These are phyloP conservation scores for Spodoptera exigua DNA, from an alignment of 2,888 invertebrate species.

Conservation along the genomic window DNA sequence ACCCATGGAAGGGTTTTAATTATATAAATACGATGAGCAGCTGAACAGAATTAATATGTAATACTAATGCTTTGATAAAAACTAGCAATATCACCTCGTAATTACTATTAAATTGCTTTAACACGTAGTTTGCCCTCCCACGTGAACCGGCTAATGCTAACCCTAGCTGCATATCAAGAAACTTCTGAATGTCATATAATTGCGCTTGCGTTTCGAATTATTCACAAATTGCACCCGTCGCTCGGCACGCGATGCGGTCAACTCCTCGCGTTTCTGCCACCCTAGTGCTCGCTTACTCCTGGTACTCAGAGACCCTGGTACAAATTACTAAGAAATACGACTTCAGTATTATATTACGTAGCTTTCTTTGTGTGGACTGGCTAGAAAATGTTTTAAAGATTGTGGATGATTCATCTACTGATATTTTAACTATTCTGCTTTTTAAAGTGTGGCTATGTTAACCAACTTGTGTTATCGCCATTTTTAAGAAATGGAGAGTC, in stretches of 20 bases:
- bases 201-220: slow-evolving; percentile 54
- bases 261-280: slow-evolving; percentile 51
- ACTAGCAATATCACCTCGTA: slow-evolving; percentile 13
- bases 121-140: slow-evolving; percentile 50
- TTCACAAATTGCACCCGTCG: slow-evolving; percentile 57
- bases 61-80: slow-evolving; percentile 33
- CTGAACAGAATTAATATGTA: slow-evolving; percentile 25
- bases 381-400: too few species aligned
- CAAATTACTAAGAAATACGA: slow-evolving; percentile 19
- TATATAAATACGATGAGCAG: slow-evolving; percentile 9
- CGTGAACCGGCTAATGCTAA: slow-evolving; percentile 22
- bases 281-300: slow-evolving; percentile 50
- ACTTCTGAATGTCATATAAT: slow-evolving; percentile 60
- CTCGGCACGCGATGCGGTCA: slow-evolving; percentile 64
- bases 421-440: not conserved
- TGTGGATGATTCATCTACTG: too few species aligned
- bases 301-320: slow-evolving; percentile 39
- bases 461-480: too few species aligned
- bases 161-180: slow-evolving; percentile 37
- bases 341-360: not conserved
- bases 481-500: not conserved
- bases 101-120: slow-evolving; percentile 43
- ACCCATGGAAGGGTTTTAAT: slow-evolving; percentile 21
- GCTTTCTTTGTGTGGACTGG: too few species aligned
- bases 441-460: too few species aligned